Conservation (phyloP, 2,797 vertebrate genomes). For the Nyctalus aviator region DNA sequence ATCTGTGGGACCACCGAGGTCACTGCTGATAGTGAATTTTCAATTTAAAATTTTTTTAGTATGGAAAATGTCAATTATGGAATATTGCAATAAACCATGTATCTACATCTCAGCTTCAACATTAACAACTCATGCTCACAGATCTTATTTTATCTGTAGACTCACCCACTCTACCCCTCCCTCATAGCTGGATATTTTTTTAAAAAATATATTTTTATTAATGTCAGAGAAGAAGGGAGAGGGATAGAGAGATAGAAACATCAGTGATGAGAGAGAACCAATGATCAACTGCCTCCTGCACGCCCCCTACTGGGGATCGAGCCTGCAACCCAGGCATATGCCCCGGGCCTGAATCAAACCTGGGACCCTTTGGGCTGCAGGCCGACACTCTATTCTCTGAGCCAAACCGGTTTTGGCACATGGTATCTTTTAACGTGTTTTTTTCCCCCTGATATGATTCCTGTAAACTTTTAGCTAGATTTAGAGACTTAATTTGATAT, state of each 20-base stretch:
- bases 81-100: neutral
- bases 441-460: neutral
- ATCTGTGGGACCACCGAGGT: too few species aligned
- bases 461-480: neutral
- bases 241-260: neutral
- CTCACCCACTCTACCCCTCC: neutral
- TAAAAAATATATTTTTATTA: too few species aligned
- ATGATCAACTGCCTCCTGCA: neutral
- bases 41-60: neutral
- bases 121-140: neutral
- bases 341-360: too few species aligned
- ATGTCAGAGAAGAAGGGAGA: neutral
- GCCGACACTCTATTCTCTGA: neutral
- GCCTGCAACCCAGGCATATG: neutral
- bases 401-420: neutral
- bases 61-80: neutral
- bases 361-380: too few species aligned
- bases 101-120: neutral
- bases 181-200: neutral
- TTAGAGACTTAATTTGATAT: neutral
- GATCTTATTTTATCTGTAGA: neutral
- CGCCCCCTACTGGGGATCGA: neutral
- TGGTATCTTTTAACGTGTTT: neutral
- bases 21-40: neutral
- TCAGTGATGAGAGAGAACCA: neutral